Conservation (phyloP, 1,140 invertebrate genomes). For the Lethocerus indicus region DNA sequence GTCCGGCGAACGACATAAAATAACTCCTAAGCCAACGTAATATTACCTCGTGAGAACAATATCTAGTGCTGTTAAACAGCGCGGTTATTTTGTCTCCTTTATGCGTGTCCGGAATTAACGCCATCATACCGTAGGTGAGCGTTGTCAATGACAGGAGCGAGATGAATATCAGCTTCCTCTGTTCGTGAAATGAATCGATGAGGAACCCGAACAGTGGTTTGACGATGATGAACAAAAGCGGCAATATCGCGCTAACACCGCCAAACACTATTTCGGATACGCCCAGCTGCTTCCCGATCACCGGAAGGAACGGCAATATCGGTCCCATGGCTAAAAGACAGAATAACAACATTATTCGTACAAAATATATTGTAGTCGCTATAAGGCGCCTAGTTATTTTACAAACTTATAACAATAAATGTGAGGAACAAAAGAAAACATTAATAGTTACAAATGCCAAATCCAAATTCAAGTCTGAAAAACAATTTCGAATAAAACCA, state of each 20-base stretch:
- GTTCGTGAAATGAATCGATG: conserved; percentile 40
- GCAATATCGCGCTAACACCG: conserved; percentile 44
- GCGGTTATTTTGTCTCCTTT: neutral
- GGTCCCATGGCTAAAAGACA: conserved; percentile 49
- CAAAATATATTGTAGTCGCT: neutral
- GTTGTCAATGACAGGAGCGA: conserved; percentile 37
- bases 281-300: conserved; percentile 55
- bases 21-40: too few relatives aligned
- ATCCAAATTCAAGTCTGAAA: neutral
- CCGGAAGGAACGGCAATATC: conserved; percentile 50
- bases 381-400: neutral
- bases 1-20: too few relatives aligned
- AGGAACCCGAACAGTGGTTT: conserved; percentile 55
- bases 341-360: conserved; percentile 11
- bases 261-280: conserved; percentile 55
- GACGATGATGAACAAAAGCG: conserved; percentile 48
- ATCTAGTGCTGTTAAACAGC: neutral
- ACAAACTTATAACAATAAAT: neutral
- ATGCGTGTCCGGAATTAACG: conserved; percentile 14
- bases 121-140: conserved; percentile 37
- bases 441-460: too few relatives aligned
- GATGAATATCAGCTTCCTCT: conserved; percentile 51
- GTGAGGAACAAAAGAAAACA: neutral
- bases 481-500: neutral
- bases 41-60: too few relatives aligned